Base-by-base conservation (phyloP, 2,888 invertebrate species). In the Drosophila fungiperda region DNA sequence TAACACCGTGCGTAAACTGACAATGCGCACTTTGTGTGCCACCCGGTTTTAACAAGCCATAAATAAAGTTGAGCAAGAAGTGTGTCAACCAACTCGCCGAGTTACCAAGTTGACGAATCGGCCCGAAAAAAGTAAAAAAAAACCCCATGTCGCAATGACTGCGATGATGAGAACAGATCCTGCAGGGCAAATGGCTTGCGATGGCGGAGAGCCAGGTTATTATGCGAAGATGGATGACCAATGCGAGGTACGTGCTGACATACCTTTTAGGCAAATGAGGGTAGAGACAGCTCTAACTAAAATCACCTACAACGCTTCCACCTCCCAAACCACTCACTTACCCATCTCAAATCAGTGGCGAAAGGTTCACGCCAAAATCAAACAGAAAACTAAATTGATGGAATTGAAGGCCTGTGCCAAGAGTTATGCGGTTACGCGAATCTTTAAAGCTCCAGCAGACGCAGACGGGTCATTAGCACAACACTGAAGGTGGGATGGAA, bases 251-350 rank as follows among this genome's bases (percentile, higher is more conserved):
- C 80, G 89, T 75, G 84, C 87, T 82, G 90, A 89, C 77, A 85
- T 77, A 77, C 85, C 88, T 73, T 90, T 85, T 89, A 88, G 86
- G 80, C 86, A 89, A 84, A 89, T 87, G 82, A 89, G 88, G 88
- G 79, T 87, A 89, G 85, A 84, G 88, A 89, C 86, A 84, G 87
- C 70, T 58, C 68, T 52, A 38, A 61, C 53, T 58, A 36, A 61
- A 40, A 57, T 26, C 26, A 29, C 50, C 29, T 11, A 45, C 48
- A 23, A 26, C 8, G 17, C 49, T 49, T 3, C 26, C 8, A 15
- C 4, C 42, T 17, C 17, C 50, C 20, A 26, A 1, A 3, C 45
- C 17, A 17, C 38, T 3, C 42, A 45, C 6, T 11, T 23, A 4
- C 29, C n/a, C 49, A 20, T 20, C 45, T 20, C 23, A 36, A 48